Evolutionary conservation across 2,888 invertebrate species (phyloP), one percentile per base, ranked within the genome.

Genomic region (Lathronympha strigana): DNA sequence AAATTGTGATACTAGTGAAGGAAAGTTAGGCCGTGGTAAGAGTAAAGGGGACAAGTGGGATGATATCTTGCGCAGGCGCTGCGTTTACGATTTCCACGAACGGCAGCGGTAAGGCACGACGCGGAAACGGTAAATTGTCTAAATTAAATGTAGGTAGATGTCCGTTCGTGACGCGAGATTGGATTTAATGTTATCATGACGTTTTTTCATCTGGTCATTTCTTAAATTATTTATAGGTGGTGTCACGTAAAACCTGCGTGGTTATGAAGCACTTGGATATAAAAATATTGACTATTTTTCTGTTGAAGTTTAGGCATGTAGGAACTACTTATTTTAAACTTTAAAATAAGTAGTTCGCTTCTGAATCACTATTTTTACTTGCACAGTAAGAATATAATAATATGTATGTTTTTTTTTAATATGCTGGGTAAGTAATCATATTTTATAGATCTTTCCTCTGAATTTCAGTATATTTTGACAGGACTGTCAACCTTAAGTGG

Each of bases 21-120:
- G 5, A 13, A 21, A 45, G 31, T 1, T 23, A 45, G 31, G 31
- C 31, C n/a, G 28, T 28, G 43, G 17, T 45, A 4, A 21, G 19
- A 13, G 31, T 57, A 21, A 45, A 28, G 17, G 9, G 8, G 31
- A 0, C 19, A 43, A 45, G 82, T 78, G 76, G 78, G 76, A 81
- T 80, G 76, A 78, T 81, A 79, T 77, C 74, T 72, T 75, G 77
- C 78, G 80, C 79, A 72, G 69, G 80, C 77, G 75, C 73, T 68
- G 72, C 72, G 77, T 84, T 86, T 86, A 87, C 83, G 86, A 85
- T 74, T 88, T 87, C 88, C 78, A 70, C 85, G 88, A 88, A 88
- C 68, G 69, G 69, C 75, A 69, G 76, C 71, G 76, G 76, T 78
- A 79, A 72, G 73, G 75, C 79, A 78, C 80, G 80, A 75, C 73